Evolutionary conservation across 2,888 invertebrate species (phyloP).

Genomic region (Scaptomyza cyrtandrae): DNA sequence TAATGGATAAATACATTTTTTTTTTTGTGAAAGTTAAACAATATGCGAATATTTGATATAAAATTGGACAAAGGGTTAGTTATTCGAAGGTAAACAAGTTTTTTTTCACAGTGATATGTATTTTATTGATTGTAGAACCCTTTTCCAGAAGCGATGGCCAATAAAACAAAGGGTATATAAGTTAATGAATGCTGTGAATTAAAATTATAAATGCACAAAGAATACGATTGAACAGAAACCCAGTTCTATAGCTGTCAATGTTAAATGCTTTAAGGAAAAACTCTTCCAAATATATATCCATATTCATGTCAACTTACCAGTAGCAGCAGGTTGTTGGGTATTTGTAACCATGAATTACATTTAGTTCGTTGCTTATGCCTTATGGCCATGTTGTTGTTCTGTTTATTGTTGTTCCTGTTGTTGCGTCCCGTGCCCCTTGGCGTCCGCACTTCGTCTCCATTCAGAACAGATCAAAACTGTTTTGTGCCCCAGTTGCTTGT

Average conservation of each 20-base stretch:
- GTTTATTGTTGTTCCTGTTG: constrained; percentile 47
- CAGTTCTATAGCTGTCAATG: not conserved
- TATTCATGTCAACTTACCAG: constrained; percentile 55
- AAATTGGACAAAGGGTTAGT: not conserved
- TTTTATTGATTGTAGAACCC: not conserved
- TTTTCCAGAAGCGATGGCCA: not conserved
- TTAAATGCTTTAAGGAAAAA: not conserved
- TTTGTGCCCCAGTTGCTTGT: constrained; percentile 22
- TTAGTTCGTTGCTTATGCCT: constrained; percentile 64
- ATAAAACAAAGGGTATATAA: not conserved
- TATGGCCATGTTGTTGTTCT: constrained; percentile 63
- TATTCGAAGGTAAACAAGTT: not conserved
- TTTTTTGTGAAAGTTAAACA: not conserved
- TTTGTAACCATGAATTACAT: constrained; percentile 78
- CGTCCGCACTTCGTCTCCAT: constrained; percentile 61
- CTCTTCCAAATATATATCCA: not conserved
- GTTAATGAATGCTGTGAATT: not conserved
- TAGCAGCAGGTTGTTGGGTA: constrained; percentile 70
- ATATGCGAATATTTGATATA: not conserved
- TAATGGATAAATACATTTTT: too few species aligned
- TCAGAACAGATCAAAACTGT: constrained; percentile 49
- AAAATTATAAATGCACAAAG: not conserved
- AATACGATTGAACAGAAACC: not conserved
- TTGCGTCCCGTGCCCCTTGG: constrained; percentile 43
- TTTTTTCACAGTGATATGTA: not conserved